phyloP scores from a whole-genome alignment of 1,140 invertebrate genomes.

The Leptoteleia sp. region DNA sequence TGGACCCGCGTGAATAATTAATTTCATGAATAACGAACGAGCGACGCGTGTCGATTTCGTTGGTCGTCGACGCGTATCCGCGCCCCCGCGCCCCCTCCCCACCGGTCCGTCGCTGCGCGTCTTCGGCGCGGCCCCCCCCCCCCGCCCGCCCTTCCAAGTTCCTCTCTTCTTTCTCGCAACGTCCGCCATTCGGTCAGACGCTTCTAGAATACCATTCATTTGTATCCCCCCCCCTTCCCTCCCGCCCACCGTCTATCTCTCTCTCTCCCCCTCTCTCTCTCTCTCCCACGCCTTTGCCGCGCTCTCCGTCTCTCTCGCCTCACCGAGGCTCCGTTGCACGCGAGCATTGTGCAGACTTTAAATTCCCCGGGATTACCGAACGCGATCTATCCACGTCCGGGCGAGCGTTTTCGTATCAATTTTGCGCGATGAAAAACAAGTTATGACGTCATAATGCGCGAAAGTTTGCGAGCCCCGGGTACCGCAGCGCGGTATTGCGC shows the following conservation, averaged over 20 bases:
- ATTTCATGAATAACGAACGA: constrained; percentile 30
- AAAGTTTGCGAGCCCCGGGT: constrained; percentile 13
- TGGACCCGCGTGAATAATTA: constrained; percentile 32
- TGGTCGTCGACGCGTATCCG: constrained; percentile 14
- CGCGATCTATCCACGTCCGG: constrained; percentile 32
- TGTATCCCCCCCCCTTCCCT: constrained; percentile 8
- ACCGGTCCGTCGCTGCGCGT: neutral
- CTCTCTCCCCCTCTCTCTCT: neutral
- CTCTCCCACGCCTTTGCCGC: too few species aligned
- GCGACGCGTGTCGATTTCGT: constrained; percentile 37
- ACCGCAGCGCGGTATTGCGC: neutral
- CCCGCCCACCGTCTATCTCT: neutral
- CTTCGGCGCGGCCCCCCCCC: neutral
- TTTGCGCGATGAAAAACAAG: constrained; percentile 34
- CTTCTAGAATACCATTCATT: too few species aligned
- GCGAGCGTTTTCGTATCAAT: constrained; percentile 32
- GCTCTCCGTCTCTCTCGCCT: too few species aligned
- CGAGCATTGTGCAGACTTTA: constrained; percentile 23
- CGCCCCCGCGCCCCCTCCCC: neutral
- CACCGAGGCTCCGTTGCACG: too few species aligned
- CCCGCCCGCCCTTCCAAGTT: constrained; percentile 6
- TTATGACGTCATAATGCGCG: constrained; percentile 43
- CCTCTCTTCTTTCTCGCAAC: constrained; percentile 34
- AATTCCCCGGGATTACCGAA: constrained; percentile 35
- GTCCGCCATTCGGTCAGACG: too few species aligned